Evolutionary conservation across 2,888 invertebrate genomes (phyloP).

Genomic region (Phragmatobia fuliginosa): DNA sequence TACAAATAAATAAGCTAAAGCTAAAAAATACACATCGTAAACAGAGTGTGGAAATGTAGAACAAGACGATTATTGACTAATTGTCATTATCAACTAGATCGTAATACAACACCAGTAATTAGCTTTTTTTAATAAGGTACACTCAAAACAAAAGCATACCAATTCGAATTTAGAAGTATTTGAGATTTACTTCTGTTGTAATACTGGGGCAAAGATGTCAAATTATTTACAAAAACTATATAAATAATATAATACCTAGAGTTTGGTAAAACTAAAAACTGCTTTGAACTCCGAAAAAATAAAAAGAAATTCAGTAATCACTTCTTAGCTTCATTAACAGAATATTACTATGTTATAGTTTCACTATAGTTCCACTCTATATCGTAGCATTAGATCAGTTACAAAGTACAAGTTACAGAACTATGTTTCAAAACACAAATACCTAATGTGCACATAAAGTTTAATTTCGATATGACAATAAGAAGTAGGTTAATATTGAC

Average conservation of each 20-base stretch:
- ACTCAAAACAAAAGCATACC: not conserved
- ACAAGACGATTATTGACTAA: conserved; percentile 1
- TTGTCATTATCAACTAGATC: conserved; percentile 1
- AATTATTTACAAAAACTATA: conserved; percentile 1
- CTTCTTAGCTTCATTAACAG: not conserved
- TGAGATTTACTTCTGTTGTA: not conserved
- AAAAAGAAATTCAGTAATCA: too few relatives aligned
- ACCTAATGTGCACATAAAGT: too few relatives aligned
- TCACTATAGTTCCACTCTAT: too few relatives aligned
- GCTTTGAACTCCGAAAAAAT: too few relatives aligned
- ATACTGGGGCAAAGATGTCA: not conserved
- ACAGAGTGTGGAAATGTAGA: not conserved
- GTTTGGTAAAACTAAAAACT: too few relatives aligned
- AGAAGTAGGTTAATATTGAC: too few relatives aligned
- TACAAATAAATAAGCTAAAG: not conserved
- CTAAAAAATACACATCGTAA: not conserved
- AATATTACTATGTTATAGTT: not conserved
- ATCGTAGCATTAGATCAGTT: too few relatives aligned
- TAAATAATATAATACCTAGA: not conserved
- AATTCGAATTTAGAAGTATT: not conserved
- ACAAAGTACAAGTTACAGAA: too few relatives aligned
- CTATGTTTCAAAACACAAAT: too few relatives aligned
- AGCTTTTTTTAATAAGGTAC: not conserved
- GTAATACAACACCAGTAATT: not conserved
- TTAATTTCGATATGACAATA: too few relatives aligned